Evolutionary conservation across 2,113 vertebrate genomes (phyloP).

Genomic region (Lepisosteus osseus): DNA sequence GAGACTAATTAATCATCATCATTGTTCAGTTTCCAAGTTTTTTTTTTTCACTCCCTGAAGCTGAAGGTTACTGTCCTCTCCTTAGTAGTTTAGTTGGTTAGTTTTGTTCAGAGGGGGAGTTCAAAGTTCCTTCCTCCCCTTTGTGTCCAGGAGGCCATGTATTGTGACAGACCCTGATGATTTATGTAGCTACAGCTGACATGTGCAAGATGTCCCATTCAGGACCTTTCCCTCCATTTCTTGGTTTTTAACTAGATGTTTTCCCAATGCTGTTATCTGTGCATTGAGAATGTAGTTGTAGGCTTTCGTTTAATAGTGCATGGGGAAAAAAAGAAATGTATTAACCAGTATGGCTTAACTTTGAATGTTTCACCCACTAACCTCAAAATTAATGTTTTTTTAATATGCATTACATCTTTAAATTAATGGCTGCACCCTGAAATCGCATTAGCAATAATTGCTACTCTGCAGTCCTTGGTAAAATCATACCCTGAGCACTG

Average conservation of each 20-base stretch:
- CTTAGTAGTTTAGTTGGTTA: not conserved
- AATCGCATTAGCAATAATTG: constrained; percentile 5
- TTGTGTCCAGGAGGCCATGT: not conserved
- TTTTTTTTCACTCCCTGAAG: not conserved
- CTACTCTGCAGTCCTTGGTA: not conserved
- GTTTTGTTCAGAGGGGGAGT: too few species aligned
- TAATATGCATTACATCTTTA: not conserved
- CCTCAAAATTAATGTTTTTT: constrained; percentile 4
- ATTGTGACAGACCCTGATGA: not conserved
- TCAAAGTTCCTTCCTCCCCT: not conserved
- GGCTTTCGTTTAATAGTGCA: too few species aligned
- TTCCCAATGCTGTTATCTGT: too few species aligned
- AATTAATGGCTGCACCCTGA: not conserved
- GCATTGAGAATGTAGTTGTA: too few species aligned
- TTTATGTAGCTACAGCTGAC: not conserved
- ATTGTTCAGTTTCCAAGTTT: not conserved
- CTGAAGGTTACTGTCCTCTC: too few species aligned
- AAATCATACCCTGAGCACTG: not conserved
- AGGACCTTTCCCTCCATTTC: not conserved
- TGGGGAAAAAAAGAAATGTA: too few species aligned
- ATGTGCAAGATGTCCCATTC: not conserved
- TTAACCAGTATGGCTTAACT: not conserved
- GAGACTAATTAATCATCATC: not conserved
- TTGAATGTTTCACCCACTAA: not conserved
- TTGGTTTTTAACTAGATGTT: too few species aligned